Evolutionary conservation across 1,140 invertebrate species (phyloP).

Genomic region (Tetramorium alpestre): DNA sequence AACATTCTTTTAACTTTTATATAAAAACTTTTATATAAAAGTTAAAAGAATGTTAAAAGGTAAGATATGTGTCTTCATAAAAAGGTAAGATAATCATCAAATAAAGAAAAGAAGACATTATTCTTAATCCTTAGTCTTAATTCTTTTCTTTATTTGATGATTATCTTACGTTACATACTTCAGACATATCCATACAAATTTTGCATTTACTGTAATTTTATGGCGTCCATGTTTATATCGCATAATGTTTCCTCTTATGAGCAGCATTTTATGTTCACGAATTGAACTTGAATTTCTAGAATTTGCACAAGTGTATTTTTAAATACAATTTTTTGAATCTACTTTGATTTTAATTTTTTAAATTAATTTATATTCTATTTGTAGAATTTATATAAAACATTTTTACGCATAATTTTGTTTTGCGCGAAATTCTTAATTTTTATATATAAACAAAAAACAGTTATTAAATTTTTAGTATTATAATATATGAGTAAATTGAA

Average conservation of each 20-base stretch:
- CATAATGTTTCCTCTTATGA: not conserved
- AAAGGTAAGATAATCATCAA: too few relatives aligned
- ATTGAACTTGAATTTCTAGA: not conserved
- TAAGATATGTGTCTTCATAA: too few relatives aligned
- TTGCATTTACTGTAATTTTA: constrained; percentile 22
- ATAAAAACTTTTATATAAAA: too few relatives aligned
- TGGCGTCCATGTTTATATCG: not conserved
- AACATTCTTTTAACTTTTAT: not conserved
- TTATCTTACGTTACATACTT: not conserved
- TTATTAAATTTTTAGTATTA: not conserved
- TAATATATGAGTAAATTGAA: not conserved
- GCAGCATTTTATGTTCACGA: not conserved
- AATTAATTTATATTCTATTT: not conserved
- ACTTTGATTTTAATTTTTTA: not conserved
- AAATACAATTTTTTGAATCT: not conserved
- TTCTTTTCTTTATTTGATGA: not conserved
- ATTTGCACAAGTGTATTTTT: not conserved
- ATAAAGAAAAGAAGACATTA: too few relatives aligned
- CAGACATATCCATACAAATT: not conserved
- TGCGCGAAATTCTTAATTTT: not conserved
- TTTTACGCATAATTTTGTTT: not conserved
- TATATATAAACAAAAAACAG: not conserved
- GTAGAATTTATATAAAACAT: not conserved
- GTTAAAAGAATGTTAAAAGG: too few relatives aligned
- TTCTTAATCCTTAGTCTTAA: too few relatives aligned